Evolutionary conservation across 2,797 vertebrate genomes (phyloP).

Genomic region (Pantherophis vulpinus): DNA sequence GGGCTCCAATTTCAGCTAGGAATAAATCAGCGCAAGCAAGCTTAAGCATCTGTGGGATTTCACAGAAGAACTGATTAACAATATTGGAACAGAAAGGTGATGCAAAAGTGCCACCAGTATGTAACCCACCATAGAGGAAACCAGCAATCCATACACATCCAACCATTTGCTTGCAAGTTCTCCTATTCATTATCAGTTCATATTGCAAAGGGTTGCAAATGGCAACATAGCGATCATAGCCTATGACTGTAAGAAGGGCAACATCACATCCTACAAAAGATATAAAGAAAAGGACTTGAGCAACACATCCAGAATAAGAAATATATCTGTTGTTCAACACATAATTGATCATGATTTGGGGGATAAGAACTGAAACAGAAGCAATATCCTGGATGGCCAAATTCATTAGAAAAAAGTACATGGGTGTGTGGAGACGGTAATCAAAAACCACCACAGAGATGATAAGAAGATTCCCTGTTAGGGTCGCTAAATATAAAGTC

Average conservation of each 20-base stretch:
- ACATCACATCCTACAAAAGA: not conserved
- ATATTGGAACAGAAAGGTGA: not conserved
- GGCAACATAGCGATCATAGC: not conserved
- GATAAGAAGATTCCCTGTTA: slow-evolving; percentile 3
- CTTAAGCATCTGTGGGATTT: not conserved
- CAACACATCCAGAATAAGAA: not conserved
- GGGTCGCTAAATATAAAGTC: not conserved
- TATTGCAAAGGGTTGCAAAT: slow-evolving; percentile 22
- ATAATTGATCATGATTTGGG: not conserved
- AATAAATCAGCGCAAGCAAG: not conserved
- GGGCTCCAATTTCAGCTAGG: not conserved
- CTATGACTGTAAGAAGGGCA: slow-evolving; percentile 7
- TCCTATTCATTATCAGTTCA: not conserved
- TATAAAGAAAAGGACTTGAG: not conserved
- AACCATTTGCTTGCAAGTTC: not conserved
- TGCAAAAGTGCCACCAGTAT: not conserved
- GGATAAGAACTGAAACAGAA: not conserved
- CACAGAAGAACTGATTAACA: slow-evolving; percentile 6
- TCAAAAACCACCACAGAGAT: not conserved
- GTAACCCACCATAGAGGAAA: not conserved
- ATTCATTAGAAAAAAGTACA: slow-evolving; percentile 13
- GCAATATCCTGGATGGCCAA: not conserved
- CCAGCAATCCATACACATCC: not conserved
- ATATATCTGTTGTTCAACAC: not conserved
- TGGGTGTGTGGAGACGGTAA: not conserved